Evolutionary conservation across 2,888 invertebrate species (phyloP).

Genomic region (Eupithecia inturbata): DNA sequence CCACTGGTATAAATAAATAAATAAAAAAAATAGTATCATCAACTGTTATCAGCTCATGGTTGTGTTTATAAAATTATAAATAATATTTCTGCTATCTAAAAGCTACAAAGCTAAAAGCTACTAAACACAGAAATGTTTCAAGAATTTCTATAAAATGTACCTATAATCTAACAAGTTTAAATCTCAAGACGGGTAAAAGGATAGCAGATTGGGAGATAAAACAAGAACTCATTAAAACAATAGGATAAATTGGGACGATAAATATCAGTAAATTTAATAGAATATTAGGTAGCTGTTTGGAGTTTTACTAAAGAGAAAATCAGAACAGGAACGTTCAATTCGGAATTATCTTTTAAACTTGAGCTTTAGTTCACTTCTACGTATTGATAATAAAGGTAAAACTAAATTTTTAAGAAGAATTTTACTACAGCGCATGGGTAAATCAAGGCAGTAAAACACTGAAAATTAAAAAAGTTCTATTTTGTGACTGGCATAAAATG

Average conservation of each 20-base stretch:
- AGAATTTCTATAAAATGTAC: not conserved
- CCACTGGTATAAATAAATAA: not conserved
- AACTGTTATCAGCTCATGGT: not conserved
- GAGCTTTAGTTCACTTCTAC: not conserved
- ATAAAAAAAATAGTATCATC: not conserved
- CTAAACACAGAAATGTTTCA: not conserved
- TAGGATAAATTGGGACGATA: constrained; percentile 23
- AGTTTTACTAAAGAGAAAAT: constrained; percentile 16
- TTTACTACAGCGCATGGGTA: not conserved
- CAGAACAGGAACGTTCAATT: constrained; percentile 14
- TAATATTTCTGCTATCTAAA: not conserved
- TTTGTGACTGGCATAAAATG: constrained; percentile 65
- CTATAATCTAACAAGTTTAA: constrained; percentile 12
- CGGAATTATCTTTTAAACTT: not conserved
- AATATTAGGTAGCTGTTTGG: constrained; percentile 22
- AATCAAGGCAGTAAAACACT: constrained; percentile 52
- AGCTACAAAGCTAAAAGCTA: no score
- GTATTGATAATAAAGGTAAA: not conserved
- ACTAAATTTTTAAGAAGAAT: not conserved
- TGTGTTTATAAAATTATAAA: not conserved
- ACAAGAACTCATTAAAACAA: constrained; percentile 24
- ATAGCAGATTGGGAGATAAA: constrained; percentile 25
- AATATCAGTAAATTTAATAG: constrained; percentile 35
- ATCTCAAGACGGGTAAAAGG: constrained; percentile 16
- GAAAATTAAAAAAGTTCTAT: constrained; percentile 70